Evolutionary conservation across 1,140 invertebrate genomes (phyloP).

Genomic region (Lycorma delicatula): DNA sequence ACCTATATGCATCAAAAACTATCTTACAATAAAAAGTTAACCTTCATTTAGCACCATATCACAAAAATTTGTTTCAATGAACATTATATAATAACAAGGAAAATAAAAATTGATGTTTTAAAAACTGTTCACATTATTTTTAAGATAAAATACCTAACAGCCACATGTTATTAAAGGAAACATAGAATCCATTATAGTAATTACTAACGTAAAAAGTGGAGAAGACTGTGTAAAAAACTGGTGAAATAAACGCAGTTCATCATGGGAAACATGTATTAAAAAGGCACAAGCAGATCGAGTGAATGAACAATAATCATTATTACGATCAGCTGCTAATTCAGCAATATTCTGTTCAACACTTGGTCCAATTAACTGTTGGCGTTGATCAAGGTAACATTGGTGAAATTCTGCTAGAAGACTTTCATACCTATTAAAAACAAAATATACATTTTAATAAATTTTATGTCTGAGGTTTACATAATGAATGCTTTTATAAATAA

Average conservation of each 20-base stretch:
- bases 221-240: constrained; percentile 75
- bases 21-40: no score
- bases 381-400: constrained; percentile 71
- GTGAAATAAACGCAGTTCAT: constrained; percentile 81
- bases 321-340: constrained; percentile 57
- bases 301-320: constrained; percentile 79
- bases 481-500: no score
- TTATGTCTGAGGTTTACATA: no score
- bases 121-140: background rate
- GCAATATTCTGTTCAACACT: constrained; percentile 68
- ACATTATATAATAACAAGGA: background rate
- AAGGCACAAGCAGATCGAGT: constrained; percentile 82
- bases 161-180: background rate
- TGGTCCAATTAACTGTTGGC: constrained; percentile 61
- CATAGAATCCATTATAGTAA: constrained; percentile 21
- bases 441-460: no score
- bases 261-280: constrained; percentile 82
- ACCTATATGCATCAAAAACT: no score
- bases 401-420: constrained; percentile 73
- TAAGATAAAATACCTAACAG: constrained; percentile 2
- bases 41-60: no score
- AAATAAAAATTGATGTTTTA: background rate
- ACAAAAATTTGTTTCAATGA: no score
- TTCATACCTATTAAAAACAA: no score
- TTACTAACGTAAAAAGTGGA: constrained; percentile 54